Evolutionary conservation across 2,888 invertebrate genomes (phyloP), one percentile per base, ranked within the genome.

Genomic region (Leuctra nigra): DNA sequence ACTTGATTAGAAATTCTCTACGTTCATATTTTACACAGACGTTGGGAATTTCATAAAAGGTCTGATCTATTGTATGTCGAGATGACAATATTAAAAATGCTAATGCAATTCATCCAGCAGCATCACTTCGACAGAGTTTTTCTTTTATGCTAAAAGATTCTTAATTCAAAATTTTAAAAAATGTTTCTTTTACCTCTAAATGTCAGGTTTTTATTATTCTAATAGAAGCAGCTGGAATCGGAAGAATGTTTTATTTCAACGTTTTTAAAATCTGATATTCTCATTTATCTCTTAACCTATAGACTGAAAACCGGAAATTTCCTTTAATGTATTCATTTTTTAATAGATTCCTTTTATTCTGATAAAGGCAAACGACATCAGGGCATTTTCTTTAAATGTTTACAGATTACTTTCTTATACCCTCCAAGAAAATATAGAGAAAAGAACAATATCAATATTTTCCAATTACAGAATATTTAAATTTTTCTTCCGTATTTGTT

Each of bases 281-380:
- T 33, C 33, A 52, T 52, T 14, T 52, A 2, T 52, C n/a, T 18
- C 14, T 9, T 33, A 52, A 2, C 52, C 33, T 52, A 13, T 23
- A 29, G 14, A 1, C 33, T 52, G 52, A 52, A 25, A 35, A 22
- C n/a, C 33, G 20, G 29, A 29, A 18, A 29, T 33, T 52, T 52
- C 35, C 25, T 52, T 33, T 52, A 52, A 52, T 52, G 52, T 52
- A 52, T 52, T 52, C 52, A 4, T 52, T 20, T 35, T 33, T 23
- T 52, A 16, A 14, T 11, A 7, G 6, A 29, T 29, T 11, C 6
- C 11, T 29, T 11, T 11, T 11, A n/a, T n/a, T n/a, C n/a, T n/a
- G n/a, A n/a, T n/a, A n/a, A n/a, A n/a, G n/a, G n/a, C n/a, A n/a
- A n/a, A n/a, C n/a, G n/a, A n/a, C n/a, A n/a, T 25, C 16, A 24